phyloP scores from a whole-genome alignment of 2,797 vertebrate species.

The Tolypeutes matacus region DNA sequence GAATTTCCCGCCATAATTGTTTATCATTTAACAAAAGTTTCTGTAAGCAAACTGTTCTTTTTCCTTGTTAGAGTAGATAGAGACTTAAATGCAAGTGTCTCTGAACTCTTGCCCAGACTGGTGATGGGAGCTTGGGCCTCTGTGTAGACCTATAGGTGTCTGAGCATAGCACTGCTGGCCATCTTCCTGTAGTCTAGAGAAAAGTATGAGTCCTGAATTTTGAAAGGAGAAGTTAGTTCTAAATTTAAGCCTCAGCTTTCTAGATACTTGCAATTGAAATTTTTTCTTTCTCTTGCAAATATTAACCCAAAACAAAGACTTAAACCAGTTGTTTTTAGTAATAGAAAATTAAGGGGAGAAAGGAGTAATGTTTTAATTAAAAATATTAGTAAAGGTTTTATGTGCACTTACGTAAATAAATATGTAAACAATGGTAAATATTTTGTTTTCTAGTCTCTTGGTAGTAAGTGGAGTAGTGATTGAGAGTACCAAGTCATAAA shows the following conservation, averaged over 20 bases:
- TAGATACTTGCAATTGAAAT: neutral
- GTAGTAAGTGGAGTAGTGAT: neutral
- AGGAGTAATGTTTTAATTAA: conserved; percentile 12
- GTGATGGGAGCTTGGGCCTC: neutral
- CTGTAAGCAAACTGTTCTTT: neutral
- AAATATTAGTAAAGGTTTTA: neutral
- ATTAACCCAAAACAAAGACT: neutral
- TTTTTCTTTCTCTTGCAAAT: conserved; percentile 3
- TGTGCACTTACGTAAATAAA: neutral
- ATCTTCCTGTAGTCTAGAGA: neutral
- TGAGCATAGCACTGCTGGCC: neutral
- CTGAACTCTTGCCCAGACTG: neutral
- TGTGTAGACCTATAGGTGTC: neutral
- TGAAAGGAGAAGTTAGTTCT: neutral
- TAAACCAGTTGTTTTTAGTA: neutral
- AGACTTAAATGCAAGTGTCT: neutral
- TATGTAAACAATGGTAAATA: neutral
- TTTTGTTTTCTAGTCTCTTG: neutral
- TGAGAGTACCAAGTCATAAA: conserved; percentile 1
- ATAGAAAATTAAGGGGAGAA: neutral
- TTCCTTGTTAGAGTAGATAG: neutral
- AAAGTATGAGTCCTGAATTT: neutral
- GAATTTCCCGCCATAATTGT: neutral
- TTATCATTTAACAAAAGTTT: conserved; percentile 19
- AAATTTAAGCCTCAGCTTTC: neutral